Conservation (phyloP, 1,140 invertebrate species). For the Marisa cornuarietis region DNA sequence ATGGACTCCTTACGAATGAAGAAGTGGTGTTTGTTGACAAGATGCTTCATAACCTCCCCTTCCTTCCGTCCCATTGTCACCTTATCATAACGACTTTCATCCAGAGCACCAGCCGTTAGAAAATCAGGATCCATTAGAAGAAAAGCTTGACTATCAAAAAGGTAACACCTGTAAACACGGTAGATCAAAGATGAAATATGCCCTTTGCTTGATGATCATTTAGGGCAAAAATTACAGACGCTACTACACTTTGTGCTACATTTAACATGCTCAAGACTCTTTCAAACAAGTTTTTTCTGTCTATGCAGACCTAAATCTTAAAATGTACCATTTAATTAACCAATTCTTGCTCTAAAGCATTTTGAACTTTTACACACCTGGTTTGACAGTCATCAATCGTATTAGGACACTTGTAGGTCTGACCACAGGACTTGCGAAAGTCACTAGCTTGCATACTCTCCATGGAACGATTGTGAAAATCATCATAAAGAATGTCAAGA, state of each 20-base stretch:
- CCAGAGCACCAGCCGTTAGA: conserved; percentile 59
- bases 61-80: conserved; percentile 66
- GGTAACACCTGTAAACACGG: conserved; percentile 60
- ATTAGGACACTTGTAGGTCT: conserved; percentile 63
- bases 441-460: conserved; percentile 66
- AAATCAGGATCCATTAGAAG: conserved; percentile 67
- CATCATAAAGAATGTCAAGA: conserved; percentile 67
- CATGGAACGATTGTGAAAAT: conserved; percentile 66
- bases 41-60: conserved; percentile 68
- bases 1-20: conserved; percentile 61
- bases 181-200: not conserved
- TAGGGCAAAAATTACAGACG: not conserved
- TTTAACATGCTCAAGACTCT: no score
- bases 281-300: no score
- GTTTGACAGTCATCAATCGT: conserved; percentile 62
- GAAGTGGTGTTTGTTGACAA: conserved; percentile 66
- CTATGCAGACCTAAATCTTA: no score
- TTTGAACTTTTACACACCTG: conserved; percentile 42
- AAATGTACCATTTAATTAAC: no score
- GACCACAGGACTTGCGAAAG: conserved; percentile 62
- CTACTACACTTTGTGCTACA: not conserved
- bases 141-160: conserved; percentile 66
- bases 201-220: not conserved
- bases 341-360: no score
- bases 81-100: conserved; percentile 63